Percentiles rank a stretch among this genome's conserved stretches.
Conservation (phyloP, 1,140 invertebrate species). For the Leptinotarsa undecemlineata region DNA sequence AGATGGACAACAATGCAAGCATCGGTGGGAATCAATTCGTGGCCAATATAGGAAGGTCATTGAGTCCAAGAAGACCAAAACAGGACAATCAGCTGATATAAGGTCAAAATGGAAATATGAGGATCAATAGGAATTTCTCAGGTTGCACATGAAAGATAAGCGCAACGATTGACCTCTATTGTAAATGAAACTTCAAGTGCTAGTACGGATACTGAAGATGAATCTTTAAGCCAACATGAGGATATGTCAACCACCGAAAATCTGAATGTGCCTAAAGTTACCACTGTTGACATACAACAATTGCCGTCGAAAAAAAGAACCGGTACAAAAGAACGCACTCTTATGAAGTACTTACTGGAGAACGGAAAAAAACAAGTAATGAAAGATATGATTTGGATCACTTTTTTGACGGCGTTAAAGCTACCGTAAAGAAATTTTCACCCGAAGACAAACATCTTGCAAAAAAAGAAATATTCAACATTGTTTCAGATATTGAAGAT, state of each 20-base stretch:
- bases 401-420: too few relatives aligned
- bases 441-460: too few relatives aligned
- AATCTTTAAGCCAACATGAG: neutral
- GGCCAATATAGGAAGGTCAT: slow-evolving; percentile 9
- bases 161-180: slow-evolving; percentile 14
- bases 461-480: too few relatives aligned
- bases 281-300: neutral
- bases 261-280: neutral
- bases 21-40: slow-evolving; percentile 3
- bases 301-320: neutral
- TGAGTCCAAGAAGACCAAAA: neutral
- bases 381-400: too few relatives aligned
- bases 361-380: too few relatives aligned
- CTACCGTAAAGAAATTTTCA: too few relatives aligned
- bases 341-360: too few relatives aligned
- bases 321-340: neutral
- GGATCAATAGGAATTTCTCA: slow-evolving; percentile 13
- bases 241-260: neutral
- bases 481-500: neutral
- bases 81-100: neutral
- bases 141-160: neutral
- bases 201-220: too few relatives aligned
- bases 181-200: neutral
- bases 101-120: neutral
- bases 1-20: neutral